Evolutionary conservation across 2,797 vertebrate species (phyloP), one percentile per base, ranked within the genome.

Genomic region (Amazona ochrocephala): DNA sequence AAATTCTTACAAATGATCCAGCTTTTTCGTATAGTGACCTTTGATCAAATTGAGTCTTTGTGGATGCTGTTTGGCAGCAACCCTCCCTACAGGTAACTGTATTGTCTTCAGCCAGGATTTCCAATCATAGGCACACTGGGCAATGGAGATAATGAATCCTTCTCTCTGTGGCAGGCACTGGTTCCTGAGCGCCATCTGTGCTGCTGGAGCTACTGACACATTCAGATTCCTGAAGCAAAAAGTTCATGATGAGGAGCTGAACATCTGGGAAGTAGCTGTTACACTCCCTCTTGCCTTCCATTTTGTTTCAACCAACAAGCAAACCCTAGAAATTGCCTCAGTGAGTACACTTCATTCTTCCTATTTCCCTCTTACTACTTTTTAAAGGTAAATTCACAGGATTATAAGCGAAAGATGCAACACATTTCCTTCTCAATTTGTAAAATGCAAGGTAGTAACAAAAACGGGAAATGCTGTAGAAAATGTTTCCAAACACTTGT

Each of bases 201-300:
- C 98, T 86, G 95, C 98, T 70, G 97, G 94, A 17, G 98, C 98
- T 71, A 97, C 93, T 14, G 97, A 98, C 78, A 94, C 98, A 0
- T 96, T 99, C 42, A 97, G 96, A 50, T 98, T 99, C 91, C 86
- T 99, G 71, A 97, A 98, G 76, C 94, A 83, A 30, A 98, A 98
- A 94, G 97, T 99, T 92, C 96, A 98, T 22, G 94, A 95, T 4
- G 85, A 64, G 62, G 97, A 99, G 44, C 7, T 99, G 64, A 96
- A 94, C 32, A 23, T 34, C 47, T 67, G 44, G 68, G 98, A 99
- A 92, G 98, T 97, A 50, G 58, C 97, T 84, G 85, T 87, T 17
- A 84, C 94, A 32, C 39, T 99, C 24, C 15, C 98, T 72, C 30
- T 98, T 0, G 85, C 98, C 6, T 94, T 99, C 14, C 98, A 98